Evolutionary conservation across 2,113 vertebrate genomes (phyloP).

Genomic region (Oxyura jamaicensis): DNA sequence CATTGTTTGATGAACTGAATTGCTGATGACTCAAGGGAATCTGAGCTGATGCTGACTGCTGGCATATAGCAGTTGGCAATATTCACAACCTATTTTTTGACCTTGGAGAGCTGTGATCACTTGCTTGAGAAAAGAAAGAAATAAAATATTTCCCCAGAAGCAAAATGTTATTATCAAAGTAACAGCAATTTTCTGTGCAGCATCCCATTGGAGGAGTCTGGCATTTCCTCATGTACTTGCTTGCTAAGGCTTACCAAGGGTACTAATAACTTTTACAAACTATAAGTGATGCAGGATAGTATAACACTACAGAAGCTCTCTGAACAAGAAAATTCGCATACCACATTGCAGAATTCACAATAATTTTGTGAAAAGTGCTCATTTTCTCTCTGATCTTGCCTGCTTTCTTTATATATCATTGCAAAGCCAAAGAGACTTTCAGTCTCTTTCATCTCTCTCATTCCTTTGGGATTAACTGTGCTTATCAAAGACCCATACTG

Average conservation of each 20-base stretch:
- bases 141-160: background rate
- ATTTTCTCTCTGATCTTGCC: background rate
- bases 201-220: background rate
- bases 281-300: background rate
- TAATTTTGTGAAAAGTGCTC: background rate
- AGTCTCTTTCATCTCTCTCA: background rate
- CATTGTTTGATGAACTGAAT: background rate
- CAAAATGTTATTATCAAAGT: background rate
- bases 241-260: background rate
- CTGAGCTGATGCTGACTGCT: background rate
- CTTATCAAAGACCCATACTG: background rate
- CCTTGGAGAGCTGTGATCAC: background rate
- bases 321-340: background rate
- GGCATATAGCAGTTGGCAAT: background rate
- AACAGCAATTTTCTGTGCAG: background rate
- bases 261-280: accelerated
- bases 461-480: background rate
- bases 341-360: background rate
- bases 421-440: background rate
- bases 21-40: background rate
- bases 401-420: background rate
- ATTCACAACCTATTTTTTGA: background rate
- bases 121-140: background rate
- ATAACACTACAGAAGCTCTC: background rate
- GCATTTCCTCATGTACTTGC: background rate